phyloP scores from a whole-genome alignment of 2,888 invertebrate species.

The Vandiemenella viatica region DNA sequence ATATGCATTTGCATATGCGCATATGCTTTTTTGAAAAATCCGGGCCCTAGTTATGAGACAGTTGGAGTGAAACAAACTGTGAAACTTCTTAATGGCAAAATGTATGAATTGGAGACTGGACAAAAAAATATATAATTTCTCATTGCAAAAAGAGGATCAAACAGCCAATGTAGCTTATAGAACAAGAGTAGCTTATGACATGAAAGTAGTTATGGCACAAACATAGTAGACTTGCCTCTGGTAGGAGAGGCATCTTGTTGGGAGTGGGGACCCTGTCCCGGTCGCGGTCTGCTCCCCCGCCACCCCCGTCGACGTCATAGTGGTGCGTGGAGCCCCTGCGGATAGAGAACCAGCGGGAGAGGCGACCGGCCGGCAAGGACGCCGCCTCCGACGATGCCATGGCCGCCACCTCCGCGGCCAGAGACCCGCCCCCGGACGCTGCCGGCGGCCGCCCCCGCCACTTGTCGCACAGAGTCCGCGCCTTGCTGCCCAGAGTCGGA shows the following conservation, averaged over 20 bases:
- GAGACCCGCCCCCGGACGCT: slow-evolving; percentile 32
- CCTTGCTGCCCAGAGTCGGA: slow-evolving; percentile 66
- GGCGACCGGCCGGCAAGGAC: slow-evolving; percentile 50
- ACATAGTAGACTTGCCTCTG: slow-evolving; percentile 42
- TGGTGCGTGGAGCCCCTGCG: slow-evolving; percentile 68
- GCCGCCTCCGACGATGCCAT: too few species aligned
- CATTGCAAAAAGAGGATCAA: too few species aligned
- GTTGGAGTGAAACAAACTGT: too few species aligned
- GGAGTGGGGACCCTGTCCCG: slow-evolving; percentile 27
- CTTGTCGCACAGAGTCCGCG: slow-evolving; percentile 69
- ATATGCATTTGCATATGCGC: too few species aligned
- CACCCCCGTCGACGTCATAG: slow-evolving; percentile 49
- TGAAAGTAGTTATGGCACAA: background rate
- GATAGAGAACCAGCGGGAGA: slow-evolving; percentile 82
- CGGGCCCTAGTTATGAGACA: too few species aligned
- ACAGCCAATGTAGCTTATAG: too few species aligned
- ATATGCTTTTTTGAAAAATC: too few species aligned
- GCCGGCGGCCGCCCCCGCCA: slow-evolving; percentile 35
- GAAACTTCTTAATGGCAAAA: too few species aligned
- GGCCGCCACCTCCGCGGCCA: slow-evolving; percentile 13
- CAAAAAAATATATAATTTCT: too few species aligned
- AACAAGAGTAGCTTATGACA: too few species aligned
- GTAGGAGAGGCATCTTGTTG: slow-evolving; percentile 61
- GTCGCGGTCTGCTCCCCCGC: too few species aligned
- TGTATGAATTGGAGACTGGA: too few species aligned